Evolutionary conservation across 2,888 invertebrate species (phyloP), one percentile per base, ranked within the genome.

Genomic region (Carcina quercana): DNA sequence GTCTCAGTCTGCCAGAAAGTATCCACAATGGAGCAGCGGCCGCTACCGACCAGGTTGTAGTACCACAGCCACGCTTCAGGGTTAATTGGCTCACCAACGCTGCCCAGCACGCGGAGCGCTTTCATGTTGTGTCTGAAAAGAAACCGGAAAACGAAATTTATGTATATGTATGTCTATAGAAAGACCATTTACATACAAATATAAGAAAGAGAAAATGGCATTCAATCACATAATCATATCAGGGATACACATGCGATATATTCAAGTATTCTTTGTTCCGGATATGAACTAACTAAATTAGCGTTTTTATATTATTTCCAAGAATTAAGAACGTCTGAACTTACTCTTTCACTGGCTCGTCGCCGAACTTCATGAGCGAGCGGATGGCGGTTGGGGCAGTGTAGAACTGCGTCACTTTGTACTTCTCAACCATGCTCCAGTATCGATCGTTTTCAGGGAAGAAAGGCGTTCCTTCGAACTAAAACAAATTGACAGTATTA

Each of bases 1-100:
- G 98, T 99, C 86, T 99, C 99, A 0, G 99, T 99, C 83, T 99
- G 99, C 98, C 98, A 99, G 80, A 97, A 99, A 0, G 99, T 99
- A 67, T 99, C 99, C 0, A 94, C 95, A 58, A 99, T 93, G 33
- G 97, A 95, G 73, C 96, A 96, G 42, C 88, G 89, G 27, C 89
- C 88, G 39, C 89, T 87, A 3, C 97, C 97, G 14, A 97, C 88
- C 15, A 91, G 61, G 47, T 90, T 87, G 69, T 96, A 92, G 72
- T 97, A 98, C 98, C 98, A 98, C 28, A 93, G 70, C 98, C 98
- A 98, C 0, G 98, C 98, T 70, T 98, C 98, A 0, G 97, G 93
- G 74, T 99, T 99, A 45, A 99, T 99, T 0, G 99, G 99, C 70
- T 99, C 99, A 1, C 99, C 99, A 1, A 99, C 99, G 39, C 97